Evolutionary conservation across 2,113 vertebrate species (phyloP), one percentile per base, ranked within the genome.

Genomic region (Shinisaurus crocodilurus): DNA sequence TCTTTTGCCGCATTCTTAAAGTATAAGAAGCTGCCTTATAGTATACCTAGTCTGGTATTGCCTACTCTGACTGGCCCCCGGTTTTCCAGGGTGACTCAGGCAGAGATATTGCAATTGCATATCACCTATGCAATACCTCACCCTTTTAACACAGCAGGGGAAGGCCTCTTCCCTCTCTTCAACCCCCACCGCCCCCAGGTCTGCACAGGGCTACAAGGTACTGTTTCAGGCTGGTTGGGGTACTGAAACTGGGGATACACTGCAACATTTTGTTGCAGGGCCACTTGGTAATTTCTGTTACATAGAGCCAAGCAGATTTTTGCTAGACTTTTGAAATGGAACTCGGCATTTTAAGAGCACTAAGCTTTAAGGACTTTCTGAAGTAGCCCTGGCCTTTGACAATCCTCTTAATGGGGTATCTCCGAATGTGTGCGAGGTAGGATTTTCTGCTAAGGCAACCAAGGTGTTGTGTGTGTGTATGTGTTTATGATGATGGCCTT

Each of bases 271-370:
- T 70, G 69, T 32, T 74, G n/a, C 15, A 74, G 72, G 72, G 16
- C n/a, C 50, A 54, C 48, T n/a, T 81, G 4, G 34, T 54, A 32
- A 81, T 54, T 81, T 91, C 6, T 50, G 1, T 77, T 13, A 16
- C 6, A 29, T 34, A 82, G 81, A 12, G 3, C 75, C 40, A 90
- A 29, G 7, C 75, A 70, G 15, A 86, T 12, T 63, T 45, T 34
- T 65, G 79, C 84, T 84, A 89, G 3, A 60, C 34, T 84, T 91
- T 81, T 67, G 67, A 57, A 60, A 40, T 7, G 4, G 87, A 88
- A 32, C 20, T 63, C 60, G 4, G 12, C 60, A 63, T 63, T 63
- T 63, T 63, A 63, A 63, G 60, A 63, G 60, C 0, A 60, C 1
- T 12, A 80, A 48, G 2, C 25, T 88, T 86, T 87, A 67, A 54